Base-by-base conservation (phyloP, 2,113 vertebrate species). In the Mormyrus iriodes region DNA sequence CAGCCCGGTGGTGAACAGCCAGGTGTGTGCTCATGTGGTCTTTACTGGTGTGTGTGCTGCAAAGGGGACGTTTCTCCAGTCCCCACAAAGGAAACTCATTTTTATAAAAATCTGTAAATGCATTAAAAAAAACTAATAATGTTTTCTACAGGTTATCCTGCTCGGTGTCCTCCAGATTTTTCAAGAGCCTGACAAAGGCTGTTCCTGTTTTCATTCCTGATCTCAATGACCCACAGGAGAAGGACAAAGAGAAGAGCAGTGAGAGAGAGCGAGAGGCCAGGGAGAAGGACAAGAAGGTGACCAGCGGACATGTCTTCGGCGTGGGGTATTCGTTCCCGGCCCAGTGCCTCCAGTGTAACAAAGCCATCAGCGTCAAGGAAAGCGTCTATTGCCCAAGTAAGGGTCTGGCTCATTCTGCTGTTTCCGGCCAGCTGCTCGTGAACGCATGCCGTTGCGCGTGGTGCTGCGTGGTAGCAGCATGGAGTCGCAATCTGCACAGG, bases 211-310 rank as follows among this genome's bases (percentile, higher is more conserved):
- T 15, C 19, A 35, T 79, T 87, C 55, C 86, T 48, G 13, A 31
- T 86, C 19, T 31, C 0, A 17, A 27, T 27, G 46, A 69, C 95
- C 93, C 96, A 90, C 96, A 98, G 94, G 97, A 98, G 93, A 98
- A 97, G 76, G 98, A 98, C 0, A 97, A 97, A 91, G 93, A 96
- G 7, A 98, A 97, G 91, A 96, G 95, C 76, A 96, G 93, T 89
- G 97, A 98, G 1, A 98, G 96, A 91, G 97, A 98, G 31, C 95
- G 93, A 88, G 98, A 97, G 61, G 94, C 95, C 58, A 98, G 97
- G 90, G 97, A 97, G 21, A 98, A 97, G 89, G 97, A 99, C 91
- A 99, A 97, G 94, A 98, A 97, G 93, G 91, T 89, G 0, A 7
- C 97, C 84, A 98, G 97, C 0, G 97, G 97, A 1, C 98, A 99